Evolutionary conservation across 1,140 invertebrate genomes (phyloP).

Genomic region (Campoletis sonorensis): DNA sequence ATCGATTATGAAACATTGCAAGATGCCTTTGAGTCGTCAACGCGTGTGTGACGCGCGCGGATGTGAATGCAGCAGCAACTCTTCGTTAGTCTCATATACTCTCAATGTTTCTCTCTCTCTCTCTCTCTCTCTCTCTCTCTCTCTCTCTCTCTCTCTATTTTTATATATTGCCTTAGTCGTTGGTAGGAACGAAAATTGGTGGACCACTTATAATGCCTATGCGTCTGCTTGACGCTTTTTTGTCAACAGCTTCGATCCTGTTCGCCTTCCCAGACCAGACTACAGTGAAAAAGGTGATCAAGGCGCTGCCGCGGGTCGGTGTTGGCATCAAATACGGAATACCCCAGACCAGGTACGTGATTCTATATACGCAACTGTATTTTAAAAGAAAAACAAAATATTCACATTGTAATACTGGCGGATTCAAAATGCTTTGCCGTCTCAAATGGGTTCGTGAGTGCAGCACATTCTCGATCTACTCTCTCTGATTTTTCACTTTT

Average conservation of each 20-base stretch:
- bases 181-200: conserved; percentile 20
- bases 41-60: background rate
- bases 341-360: conserved; percentile 92
- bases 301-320: conserved; percentile 97
- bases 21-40: background rate
- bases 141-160: background rate
- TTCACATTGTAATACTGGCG: no score
- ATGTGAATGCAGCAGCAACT: background rate
- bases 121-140: background rate
- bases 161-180: background rate
- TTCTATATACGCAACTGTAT: conserved; percentile 18
- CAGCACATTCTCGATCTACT: no score
- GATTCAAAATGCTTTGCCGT: no score
- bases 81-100: no score
- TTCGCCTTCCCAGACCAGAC: conserved; percentile 98
- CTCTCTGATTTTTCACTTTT: no score
- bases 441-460: no score
- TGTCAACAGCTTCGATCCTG: conserved; percentile 94
- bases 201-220: conserved; percentile 53
- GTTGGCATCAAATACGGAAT: conserved; percentile 99
- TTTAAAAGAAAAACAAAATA: background rate
- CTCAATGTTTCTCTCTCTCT: background rate
- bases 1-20: background rate
- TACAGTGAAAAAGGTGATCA: conserved; percentile 99
- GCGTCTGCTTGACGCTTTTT: conserved; percentile 64